Evolutionary conservation across 2,113 vertebrate species (phyloP).

Genomic region (Arizona elegans): DNA sequence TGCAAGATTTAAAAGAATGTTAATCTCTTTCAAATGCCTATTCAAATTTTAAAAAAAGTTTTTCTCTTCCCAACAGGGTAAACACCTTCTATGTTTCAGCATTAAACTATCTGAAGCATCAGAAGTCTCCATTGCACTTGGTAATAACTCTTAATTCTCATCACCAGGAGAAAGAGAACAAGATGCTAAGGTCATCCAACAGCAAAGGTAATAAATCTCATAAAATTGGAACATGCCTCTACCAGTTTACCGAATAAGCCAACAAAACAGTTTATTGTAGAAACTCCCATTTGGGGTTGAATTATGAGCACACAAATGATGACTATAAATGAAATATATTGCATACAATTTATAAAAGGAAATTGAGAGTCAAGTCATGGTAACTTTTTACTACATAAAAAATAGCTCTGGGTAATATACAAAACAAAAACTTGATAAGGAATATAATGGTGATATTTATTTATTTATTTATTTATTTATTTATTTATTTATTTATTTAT

Average conservation of each 20-base stretch:
- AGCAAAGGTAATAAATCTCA: conserved; percentile 18
- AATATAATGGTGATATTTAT: not conserved
- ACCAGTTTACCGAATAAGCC: conserved; percentile 6
- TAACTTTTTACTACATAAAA: not conserved
- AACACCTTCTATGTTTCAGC: not conserved
- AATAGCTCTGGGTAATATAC: not conserved
- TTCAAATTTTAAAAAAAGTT: conserved; percentile 25
- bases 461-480: no score
- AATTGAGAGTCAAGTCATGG: conserved; percentile 13
- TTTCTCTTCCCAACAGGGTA: not conserved
- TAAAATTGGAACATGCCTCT: conserved; percentile 25
- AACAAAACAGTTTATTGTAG: conserved; percentile 22
- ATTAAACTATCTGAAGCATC: conserved; percentile 13
- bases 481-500: no score
- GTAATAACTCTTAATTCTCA: conserved; percentile 31
- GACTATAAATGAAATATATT: conserved; percentile 34
- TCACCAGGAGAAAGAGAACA: conserved; percentile 15
- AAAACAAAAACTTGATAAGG: not conserved
- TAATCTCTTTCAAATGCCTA: not conserved
- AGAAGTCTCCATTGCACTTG: conserved; percentile 15
- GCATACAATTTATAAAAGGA: conserved; percentile 7
- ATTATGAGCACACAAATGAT: conserved; percentile 40
- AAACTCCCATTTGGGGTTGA: conserved; percentile 17
- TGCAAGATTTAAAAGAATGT: conserved; percentile 3
- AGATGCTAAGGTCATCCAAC: not conserved